phyloP scores from a whole-genome alignment of 2,888 invertebrate species.

The Drosophila antonietae region DNA sequence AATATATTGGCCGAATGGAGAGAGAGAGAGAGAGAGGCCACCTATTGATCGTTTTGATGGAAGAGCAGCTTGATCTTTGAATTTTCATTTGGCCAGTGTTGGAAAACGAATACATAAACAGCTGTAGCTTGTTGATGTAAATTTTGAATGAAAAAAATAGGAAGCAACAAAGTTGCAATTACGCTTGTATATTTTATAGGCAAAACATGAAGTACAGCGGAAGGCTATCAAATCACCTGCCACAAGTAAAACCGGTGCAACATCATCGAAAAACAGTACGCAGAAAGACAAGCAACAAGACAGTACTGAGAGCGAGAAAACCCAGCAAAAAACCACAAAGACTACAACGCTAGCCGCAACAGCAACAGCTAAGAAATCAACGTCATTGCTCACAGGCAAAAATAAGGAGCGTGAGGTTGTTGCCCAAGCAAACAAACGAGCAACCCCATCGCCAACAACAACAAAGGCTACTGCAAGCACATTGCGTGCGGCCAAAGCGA shows the following conservation, averaged over 20 bases:
- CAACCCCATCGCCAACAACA: conserved; percentile 60
- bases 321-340: conserved; percentile 41
- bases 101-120: conserved; percentile 10
- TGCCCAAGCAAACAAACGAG: conserved; percentile 30
- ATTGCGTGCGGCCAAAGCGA: conserved; percentile 45
- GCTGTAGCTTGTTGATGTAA: not conserved
- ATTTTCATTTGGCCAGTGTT: conserved; percentile 35
- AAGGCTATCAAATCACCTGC: conserved; percentile 51
- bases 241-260: conserved; percentile 40
- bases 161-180: not conserved
- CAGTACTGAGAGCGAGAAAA: conserved; percentile 47
- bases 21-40: conserved; percentile 15
- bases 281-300: conserved; percentile 50
- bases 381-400: conserved; percentile 36
- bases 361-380: conserved; percentile 30
- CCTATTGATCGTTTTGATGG: conserved; percentile 28
- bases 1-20: conserved; percentile 5
- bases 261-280: conserved; percentile 30
- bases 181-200: conserved; percentile 35
- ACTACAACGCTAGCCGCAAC: conserved; percentile 27
- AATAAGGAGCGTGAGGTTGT: conserved; percentile 40
- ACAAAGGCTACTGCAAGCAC: conserved; percentile 27
- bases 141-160: not conserved
- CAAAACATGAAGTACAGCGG: conserved; percentile 49
- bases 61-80: conserved; percentile 24